These are phyloP conservation scores for Nycticebus coucang DNA, from an alignment of 2,113 vertebrate genomes.

Conservation along the genomic window DNA sequence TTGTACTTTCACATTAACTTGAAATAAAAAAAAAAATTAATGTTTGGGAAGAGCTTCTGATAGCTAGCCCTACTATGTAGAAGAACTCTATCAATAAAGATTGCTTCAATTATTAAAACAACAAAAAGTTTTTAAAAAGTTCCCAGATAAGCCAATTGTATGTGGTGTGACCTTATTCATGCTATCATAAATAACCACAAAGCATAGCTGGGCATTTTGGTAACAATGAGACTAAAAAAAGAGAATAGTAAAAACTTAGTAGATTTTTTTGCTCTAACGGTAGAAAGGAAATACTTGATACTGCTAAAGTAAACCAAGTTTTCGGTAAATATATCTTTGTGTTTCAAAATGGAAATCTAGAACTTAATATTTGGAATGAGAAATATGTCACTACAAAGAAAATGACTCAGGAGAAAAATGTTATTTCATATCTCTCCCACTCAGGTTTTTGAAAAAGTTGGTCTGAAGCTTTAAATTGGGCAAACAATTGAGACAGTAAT, in stretches of 20 bases:
- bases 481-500: conserved; percentile 37
- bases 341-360: conserved; percentile 68
- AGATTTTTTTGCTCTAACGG: conserved; percentile 13
- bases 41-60: not conserved
- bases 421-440: conserved; percentile 31
- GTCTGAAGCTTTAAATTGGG: conserved; percentile 43
- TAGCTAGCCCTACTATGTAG: not conserved
- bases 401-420: conserved; percentile 65
- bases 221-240: conserved; percentile 32
- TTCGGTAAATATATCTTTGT: conserved; percentile 62
- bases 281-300: conserved; percentile 52
- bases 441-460: conserved; percentile 34
- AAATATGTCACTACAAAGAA: conserved; percentile 65
- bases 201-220: not conserved
- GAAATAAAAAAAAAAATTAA: no score
- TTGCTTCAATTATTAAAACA: conserved; percentile 15
- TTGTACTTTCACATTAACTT: no score
- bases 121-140: not conserved
- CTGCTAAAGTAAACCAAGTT: conserved; percentile 19
- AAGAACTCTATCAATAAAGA: not conserved
- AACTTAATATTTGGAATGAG: conserved; percentile 58
- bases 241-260: not conserved
- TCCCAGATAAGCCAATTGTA: not conserved
- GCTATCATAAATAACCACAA: not conserved
- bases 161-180: not conserved